A percentile compares a stretch with the other conserved stretches of the same genome.
phyloP scores from a whole-genome alignment of 2,113 vertebrate species.

The Proteles cristata region DNA sequence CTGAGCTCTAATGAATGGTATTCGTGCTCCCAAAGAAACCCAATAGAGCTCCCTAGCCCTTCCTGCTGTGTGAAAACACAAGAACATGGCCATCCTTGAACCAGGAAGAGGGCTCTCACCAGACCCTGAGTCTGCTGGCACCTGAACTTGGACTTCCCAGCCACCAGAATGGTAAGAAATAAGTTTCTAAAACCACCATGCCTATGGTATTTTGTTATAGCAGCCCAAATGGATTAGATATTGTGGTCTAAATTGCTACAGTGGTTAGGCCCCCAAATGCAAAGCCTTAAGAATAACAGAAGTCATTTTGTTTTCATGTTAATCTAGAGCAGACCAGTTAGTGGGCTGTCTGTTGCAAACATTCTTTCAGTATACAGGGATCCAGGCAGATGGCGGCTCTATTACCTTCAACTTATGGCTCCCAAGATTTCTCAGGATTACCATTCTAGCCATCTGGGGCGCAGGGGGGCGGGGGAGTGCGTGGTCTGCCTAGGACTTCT shows the following conservation, averaged over 20 bases:
- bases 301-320: background rate
- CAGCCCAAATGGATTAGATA: background rate
- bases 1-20: background rate
- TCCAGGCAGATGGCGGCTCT: background rate
- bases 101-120: background rate
- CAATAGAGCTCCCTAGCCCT: background rate
- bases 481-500: background rate
- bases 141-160: background rate
- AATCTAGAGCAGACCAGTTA: background rate
- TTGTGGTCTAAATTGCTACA: background rate
- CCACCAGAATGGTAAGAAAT: background rate
- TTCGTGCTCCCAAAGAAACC: background rate
- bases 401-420: background rate
- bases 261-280: background rate
- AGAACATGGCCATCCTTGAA: background rate
- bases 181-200: background rate
- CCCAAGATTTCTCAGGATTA: background rate
- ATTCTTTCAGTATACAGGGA: background rate
- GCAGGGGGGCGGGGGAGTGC: rapidly evolving
- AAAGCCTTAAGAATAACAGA: background rate
- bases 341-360: background rate
- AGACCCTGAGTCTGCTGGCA: background rate
- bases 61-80: background rate
- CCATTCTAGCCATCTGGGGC: background rate
- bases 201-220: background rate